Evolutionary conservation across 2,797 vertebrate genomes (phyloP), one percentile per base, ranked within the genome.

Genomic region (Cuniculus paca): DNA sequence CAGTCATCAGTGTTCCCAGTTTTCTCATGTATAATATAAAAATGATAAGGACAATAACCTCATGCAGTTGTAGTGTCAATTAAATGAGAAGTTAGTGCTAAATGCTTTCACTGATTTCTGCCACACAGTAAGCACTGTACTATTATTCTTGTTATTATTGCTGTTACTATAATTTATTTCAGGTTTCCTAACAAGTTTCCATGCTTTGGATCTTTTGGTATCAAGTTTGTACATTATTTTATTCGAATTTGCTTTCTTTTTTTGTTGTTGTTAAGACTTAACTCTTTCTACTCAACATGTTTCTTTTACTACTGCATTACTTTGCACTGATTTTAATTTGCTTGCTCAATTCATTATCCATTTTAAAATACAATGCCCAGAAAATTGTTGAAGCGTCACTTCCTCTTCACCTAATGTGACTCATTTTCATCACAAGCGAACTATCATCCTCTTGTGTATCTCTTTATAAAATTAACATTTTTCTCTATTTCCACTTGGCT

Each of bases 291-390:
- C 17, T 28, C 24, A 48, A 22, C 45, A 58, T 81, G 5, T 54
- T 94, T 84, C 26, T 65, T 84, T 93, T 39, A 88, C 54, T 91
- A 63, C 42, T 84, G 14, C 22, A 60, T 85, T 92, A 74, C 6
- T 39, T 81, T 56, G 45, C 20, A 42, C 1, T 75, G 31, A n/a
- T 86, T 94, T 83, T 36, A 90, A 90, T 78, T 4, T 52, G n/a
- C 17, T 93, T 84, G 39, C 4, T 78, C 56, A 92, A 60, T 24
- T 88, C 19, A 68, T 13, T 91, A 86, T 14, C 5, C 22, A 91
- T 92, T 88, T 96, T 75, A 74, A 19, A 74, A 77, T 48, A 74
- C 1, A 52, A 92, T 77, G 48, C 3, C 13, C 0, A 52, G 24
- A 88, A 86, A 83, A 42, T 16, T 61, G 8, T 63, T 94, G 61